Percentiles rank a stretch among this genome's conserved stretches.
phyloP scores from a whole-genome alignment of 2,797 vertebrate species.

The Epinephelus malabaricus region DNA sequence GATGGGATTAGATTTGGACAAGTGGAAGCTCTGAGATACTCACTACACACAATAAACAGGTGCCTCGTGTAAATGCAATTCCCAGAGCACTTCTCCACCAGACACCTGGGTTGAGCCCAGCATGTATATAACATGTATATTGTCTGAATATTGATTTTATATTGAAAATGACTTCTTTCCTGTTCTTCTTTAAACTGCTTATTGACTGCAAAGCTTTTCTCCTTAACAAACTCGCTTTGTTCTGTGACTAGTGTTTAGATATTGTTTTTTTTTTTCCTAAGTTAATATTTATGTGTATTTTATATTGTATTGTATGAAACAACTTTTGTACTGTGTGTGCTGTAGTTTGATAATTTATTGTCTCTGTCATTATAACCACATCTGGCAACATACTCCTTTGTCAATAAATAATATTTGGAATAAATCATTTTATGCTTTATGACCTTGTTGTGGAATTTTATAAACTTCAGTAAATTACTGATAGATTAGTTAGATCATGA shows the following conservation, averaged over 20 bases:
- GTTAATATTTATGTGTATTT: constrained; percentile 82
- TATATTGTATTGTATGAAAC: constrained; percentile 42
- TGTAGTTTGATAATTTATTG: constrained; percentile 77
- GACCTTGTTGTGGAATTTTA: background rate
- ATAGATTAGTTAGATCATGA: background rate
- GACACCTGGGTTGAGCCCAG: constrained; percentile 74
- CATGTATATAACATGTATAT: constrained; percentile 57
- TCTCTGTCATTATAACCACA: constrained; percentile 53
- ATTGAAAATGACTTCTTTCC: constrained; percentile 30
- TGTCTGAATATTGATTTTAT: constrained; percentile 61
- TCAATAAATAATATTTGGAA: constrained; percentile 74
- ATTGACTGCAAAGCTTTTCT: constrained; percentile 49
- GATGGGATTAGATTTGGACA: background rate
- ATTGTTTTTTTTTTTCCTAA: constrained; percentile 64
- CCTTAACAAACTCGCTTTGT: constrained; percentile 36
- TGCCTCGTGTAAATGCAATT: background rate
- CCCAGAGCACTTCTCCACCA: constrained; percentile 35
- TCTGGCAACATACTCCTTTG: constrained; percentile 45
- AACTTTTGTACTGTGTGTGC: constrained; percentile 41
- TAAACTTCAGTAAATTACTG: background rate
- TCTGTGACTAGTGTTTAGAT: constrained; percentile 47
- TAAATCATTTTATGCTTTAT: constrained; percentile 34
- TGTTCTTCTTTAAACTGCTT: constrained; percentile 35
- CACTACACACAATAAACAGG: constrained; percentile 15
- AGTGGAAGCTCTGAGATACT: background rate